Evolutionary conservation across 2,888 invertebrate genomes (phyloP).

Genomic region (Globia sparganii): DNA sequence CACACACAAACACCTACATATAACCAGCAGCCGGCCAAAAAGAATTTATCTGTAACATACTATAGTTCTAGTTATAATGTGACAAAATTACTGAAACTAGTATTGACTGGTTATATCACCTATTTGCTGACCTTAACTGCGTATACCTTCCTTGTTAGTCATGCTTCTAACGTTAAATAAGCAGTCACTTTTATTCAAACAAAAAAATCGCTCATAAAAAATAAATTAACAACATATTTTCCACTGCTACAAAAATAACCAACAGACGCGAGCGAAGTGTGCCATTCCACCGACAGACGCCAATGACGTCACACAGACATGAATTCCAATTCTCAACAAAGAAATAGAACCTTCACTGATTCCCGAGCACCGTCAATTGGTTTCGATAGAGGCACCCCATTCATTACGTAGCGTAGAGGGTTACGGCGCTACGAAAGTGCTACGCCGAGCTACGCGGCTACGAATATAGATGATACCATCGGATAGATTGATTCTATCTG

Average conservation of each 20-base stretch:
- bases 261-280: constrained; percentile 12
- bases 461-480: constrained; percentile 67
- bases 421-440: constrained; percentile 65
- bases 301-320: constrained; percentile 53
- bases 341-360: constrained; percentile 65
- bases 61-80: background rate
- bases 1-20: background rate
- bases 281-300: constrained; percentile 24
- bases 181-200: background rate
- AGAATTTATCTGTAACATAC: background rate
- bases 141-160: background rate
- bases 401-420: constrained; percentile 65
- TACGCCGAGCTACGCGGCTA: constrained; percentile 59
- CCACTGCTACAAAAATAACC: constrained; percentile 6
- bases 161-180: background rate
- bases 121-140: background rate
- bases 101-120: background rate
- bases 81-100: background rate
- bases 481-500: constrained; percentile 62
- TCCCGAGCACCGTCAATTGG: constrained; percentile 65
- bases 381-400: constrained; percentile 65
- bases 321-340: constrained; percentile 62
- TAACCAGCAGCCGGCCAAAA: background rate
- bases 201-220: background rate
- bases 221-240: background rate